phyloP scores from a whole-genome alignment of 2,888 invertebrate species.

The Drosophila robusta region DNA sequence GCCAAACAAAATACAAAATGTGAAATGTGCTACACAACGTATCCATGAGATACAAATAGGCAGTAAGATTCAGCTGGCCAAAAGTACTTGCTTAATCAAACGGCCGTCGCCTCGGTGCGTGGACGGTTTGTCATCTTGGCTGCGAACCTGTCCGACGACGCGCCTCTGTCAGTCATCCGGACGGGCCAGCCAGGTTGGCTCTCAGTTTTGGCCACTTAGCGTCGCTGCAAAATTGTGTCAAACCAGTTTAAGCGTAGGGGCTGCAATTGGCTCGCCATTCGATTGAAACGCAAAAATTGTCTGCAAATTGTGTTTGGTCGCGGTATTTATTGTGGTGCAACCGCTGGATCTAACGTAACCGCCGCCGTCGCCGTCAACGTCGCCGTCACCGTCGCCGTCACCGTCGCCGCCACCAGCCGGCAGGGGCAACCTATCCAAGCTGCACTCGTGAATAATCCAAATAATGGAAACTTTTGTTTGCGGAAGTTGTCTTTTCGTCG shows the following conservation, averaged over 20 bases:
- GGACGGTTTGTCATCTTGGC: constrained; percentile 32
- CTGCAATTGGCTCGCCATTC: constrained; percentile 46
- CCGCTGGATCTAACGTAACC: constrained; percentile 46
- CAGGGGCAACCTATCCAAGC: constrained; percentile 16
- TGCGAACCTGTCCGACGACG: constrained; percentile 42
- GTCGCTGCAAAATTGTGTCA: constrained; percentile 63
- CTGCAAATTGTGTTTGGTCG: constrained; percentile 37
- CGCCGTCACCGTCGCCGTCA: constrained; percentile 26
- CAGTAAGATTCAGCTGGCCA: constrained; percentile 15
- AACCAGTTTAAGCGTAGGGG: constrained; percentile 61
- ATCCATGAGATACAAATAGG: constrained; percentile 65
- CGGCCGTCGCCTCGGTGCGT: constrained; percentile 12
- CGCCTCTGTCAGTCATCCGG: constrained; percentile 27
- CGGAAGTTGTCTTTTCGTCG: constrained; percentile 33
- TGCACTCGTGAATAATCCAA: constrained; percentile 38
- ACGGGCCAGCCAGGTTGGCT: background rate
- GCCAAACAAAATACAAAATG: constrained; percentile 45
- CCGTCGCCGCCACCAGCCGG: constrained; percentile 1
- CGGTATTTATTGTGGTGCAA: constrained; percentile 66
- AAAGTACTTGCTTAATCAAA: constrained; percentile 40
- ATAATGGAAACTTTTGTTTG: constrained; percentile 42
- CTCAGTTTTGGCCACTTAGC: constrained; percentile 36
- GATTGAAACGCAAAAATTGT: constrained; percentile 58
- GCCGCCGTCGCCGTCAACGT: background rate
- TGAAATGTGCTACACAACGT: constrained; percentile 58